phyloP scores from a whole-genome alignment of 2,888 invertebrate genomes.

The Polydrusus cervinus region DNA sequence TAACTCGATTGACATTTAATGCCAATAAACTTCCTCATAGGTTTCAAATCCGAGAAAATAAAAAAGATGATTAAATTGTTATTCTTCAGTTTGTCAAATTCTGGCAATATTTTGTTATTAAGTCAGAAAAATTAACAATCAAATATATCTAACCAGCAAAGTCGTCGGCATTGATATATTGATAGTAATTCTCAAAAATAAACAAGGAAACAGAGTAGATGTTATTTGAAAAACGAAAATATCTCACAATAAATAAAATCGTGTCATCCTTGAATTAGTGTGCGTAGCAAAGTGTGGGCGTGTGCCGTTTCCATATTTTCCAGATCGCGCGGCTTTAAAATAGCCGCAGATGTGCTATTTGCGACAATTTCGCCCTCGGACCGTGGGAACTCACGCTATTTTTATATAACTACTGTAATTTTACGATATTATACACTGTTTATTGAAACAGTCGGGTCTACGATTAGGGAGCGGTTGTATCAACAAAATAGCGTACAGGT shows the following conservation, averaged over 20 bases:
- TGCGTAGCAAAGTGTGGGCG: not conserved
- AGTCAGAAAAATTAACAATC: not conserved
- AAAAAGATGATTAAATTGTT: no score
- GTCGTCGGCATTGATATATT: not conserved
- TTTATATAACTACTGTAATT: slow-evolving; percentile 4
- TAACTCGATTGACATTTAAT: no score
- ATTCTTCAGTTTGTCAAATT: not conserved
- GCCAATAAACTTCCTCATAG: no score
- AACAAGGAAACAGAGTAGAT: slow-evolving; percentile 1
- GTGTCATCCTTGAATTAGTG: slow-evolving; percentile 5
- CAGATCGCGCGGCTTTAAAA: slow-evolving; percentile 4
- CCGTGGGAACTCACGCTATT: slow-evolving; percentile 24
- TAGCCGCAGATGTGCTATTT: slow-evolving; percentile 22
- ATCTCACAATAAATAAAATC: slow-evolving; percentile 14
- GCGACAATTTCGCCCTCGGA: not conserved
- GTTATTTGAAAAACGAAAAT: slow-evolving; percentile 12
- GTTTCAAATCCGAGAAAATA: no score
- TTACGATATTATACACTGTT: slow-evolving; percentile 1
- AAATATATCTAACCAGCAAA: not conserved
- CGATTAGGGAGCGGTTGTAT: not conserved
- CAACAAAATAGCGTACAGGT: not conserved
- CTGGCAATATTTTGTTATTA: no score
- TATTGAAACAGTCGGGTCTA: not conserved
- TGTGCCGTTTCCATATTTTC: not conserved
- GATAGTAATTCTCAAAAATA: not conserved